Evolutionary conservation across 2,797 vertebrate species (phyloP), one percentile per base, ranked within the genome.

Genomic region (Crax fasciolata): DNA sequence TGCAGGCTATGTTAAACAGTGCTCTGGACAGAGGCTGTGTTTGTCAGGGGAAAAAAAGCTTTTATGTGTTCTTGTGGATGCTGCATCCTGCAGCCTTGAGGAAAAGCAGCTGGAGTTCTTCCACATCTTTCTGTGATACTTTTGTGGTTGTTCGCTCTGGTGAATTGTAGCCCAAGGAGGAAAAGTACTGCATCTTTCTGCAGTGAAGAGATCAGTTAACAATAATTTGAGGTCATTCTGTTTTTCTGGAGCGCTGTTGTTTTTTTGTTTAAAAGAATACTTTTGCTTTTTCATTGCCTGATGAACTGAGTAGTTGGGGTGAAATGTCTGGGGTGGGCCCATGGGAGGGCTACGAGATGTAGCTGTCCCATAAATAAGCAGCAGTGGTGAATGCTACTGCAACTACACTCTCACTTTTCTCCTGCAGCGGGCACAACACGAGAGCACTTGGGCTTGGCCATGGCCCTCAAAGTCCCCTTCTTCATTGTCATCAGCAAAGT

Each of bases 381-480:
- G 19, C 39, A 43, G 44, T 23, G 52, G 10, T 77, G 46, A 59
- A 58, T 41, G 65, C 83, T 77, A 8, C 41, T 84, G 71, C 48
- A 81, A 62, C 52, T 84, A 67, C 66, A 16, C 52, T 95, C 76
- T 92, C 24, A 13, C 41, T 93, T 95, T 23, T 95, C 48, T 95
- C 94, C 94, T 95, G 84, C 96, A 99, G 99, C 98, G 4, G 99
- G 99, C n/a, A 99, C 99, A 38, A 99, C 99, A 0, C 97, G 99
- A 89, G 99, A 99, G 95, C 99, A 99, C 97, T 97, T 99, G 95
- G 99, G 99, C 76, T 98, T 99, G 92, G 99, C 99, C 46, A 99
- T 99, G 98, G 99, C 99, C 25, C 98, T 99, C 92, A 99, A 99
- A 97, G 99, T 99, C 77, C 99, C 99, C 72, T 99, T 99, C 98